Evolutionary conservation across 92 coral and sea anemone species (phyloP).

Genomic region (Muricea muricata): DNA sequence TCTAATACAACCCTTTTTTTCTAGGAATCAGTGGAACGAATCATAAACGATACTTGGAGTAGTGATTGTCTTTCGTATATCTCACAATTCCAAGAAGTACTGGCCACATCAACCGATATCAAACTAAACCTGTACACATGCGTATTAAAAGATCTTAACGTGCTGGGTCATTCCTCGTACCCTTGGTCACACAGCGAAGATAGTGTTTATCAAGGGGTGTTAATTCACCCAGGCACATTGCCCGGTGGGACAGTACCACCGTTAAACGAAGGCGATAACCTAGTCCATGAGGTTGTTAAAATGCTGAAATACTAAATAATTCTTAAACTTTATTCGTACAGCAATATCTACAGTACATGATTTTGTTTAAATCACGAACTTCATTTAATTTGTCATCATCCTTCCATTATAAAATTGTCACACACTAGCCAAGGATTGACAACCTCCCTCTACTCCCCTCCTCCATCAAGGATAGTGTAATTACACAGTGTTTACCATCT

Average conservation of each 20-base stretch:
- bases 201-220: slow-evolving; percentile 70
- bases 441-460: no score
- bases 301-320: no score
- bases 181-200: slow-evolving; percentile 81
- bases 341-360: no score
- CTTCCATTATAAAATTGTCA: no score
- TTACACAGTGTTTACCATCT: no score
- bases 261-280: slow-evolving; percentile 74
- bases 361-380: no score
- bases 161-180: slow-evolving; percentile 72
- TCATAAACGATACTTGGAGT: slow-evolving; percentile 71
- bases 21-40: slow-evolving; percentile 74
- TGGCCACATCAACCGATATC: slow-evolving; percentile 71
- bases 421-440: no score
- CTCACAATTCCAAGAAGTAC: slow-evolving; percentile 31
- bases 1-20: no score
- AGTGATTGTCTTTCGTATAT: slow-evolving; percentile 36
- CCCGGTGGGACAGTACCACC: slow-evolving; percentile 74
- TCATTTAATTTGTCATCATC: no score
- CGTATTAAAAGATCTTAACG: not conserved
- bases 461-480: no score
- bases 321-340: no score
- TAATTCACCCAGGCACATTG: slow-evolving; percentile 72
- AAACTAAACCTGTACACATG: slow-evolving; percentile 82
- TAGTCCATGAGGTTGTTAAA: slow-evolving; percentile 89